These are phyloP conservation scores for Drosophila asahinai DNA, from an alignment of 1,140 invertebrate genomes.

Conservation along the genomic window DNA sequence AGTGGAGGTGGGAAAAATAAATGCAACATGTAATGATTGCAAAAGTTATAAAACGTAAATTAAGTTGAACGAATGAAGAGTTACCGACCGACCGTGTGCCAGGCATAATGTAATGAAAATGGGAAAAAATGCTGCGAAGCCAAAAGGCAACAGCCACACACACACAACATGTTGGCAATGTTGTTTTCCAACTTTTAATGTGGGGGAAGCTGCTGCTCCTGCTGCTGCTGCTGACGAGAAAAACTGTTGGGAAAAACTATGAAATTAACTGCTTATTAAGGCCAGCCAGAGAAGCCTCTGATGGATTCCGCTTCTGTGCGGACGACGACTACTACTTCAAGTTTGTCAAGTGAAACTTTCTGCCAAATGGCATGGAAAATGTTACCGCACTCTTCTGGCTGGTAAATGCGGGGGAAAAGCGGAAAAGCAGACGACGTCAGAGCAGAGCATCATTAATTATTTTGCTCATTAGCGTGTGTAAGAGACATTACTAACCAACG, in stretches of 20 bases:
- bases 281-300: conserved; percentile 40
- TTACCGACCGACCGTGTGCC: conserved; percentile 49
- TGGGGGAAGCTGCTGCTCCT: conserved; percentile 5
- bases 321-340: conserved; percentile 58
- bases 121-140: conserved; percentile 39
- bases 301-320: conserved; percentile 26
- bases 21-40: conserved; percentile 81
- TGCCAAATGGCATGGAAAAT: conserved; percentile 81
- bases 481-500: conserved; percentile 54
- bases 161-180: conserved; percentile 64
- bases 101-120: conserved; percentile 71
- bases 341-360: conserved; percentile 79
- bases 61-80: conserved; percentile 80
- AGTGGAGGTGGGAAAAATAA: conserved; percentile 51
- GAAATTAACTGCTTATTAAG: conserved; percentile 81
- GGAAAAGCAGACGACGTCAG: conserved; percentile 33
- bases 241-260: conserved; percentile 59
- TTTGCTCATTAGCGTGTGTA: conserved; percentile 76
- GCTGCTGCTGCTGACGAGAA: conserved; percentile 9
- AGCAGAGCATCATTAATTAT: conserved; percentile 78
- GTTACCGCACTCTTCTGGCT: conserved; percentile 42
- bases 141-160: conserved; percentile 23
- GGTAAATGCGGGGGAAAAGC: conserved; percentile 16
- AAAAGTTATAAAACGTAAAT: conserved; percentile 83
- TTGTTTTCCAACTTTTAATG: conserved; percentile 62